A percentile compares a stretch with the other conserved stretches of the same genome.
Conservation (phyloP, 2,113 vertebrate genomes). For the Aramus guarauna region DNA sequence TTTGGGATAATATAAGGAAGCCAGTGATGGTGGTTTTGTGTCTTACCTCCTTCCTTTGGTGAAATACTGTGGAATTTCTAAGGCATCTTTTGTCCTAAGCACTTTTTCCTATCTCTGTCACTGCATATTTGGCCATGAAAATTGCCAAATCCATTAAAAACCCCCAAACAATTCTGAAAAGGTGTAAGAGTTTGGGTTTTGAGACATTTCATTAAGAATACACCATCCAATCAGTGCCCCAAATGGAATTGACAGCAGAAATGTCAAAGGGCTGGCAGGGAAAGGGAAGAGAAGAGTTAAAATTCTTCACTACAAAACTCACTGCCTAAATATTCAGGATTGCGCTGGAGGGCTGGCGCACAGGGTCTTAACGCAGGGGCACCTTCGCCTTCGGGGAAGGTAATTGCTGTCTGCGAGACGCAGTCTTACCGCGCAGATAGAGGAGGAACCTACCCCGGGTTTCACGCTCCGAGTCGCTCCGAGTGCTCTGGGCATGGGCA, state of each 20-base stretch:
- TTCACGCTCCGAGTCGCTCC: background rate
- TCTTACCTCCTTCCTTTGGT: background rate
- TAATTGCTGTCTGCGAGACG: background rate
- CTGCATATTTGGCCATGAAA: background rate
- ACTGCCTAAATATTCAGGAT: constrained; percentile 31
- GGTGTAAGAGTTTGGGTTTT: background rate
- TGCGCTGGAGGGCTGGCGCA: background rate
- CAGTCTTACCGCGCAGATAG: background rate
- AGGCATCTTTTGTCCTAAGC: background rate
- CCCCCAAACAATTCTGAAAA: background rate
- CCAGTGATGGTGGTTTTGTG: background rate
- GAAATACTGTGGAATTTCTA: background rate
- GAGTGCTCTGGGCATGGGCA: background rate
- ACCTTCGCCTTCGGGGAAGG: background rate
- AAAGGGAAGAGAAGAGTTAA: background rate
- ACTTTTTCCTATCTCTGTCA: background rate
- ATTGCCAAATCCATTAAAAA: background rate
- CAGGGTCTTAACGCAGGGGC: background rate
- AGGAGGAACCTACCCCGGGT: background rate
- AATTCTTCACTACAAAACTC: background rate
- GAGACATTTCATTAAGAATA: background rate
- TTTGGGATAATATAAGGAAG: background rate
- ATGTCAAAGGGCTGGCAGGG: background rate
- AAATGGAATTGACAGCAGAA: constrained; percentile 39
- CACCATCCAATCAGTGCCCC: background rate